Conservation (phyloP, 2,113 vertebrate genomes). For the Alligator mississippiensis region DNA sequence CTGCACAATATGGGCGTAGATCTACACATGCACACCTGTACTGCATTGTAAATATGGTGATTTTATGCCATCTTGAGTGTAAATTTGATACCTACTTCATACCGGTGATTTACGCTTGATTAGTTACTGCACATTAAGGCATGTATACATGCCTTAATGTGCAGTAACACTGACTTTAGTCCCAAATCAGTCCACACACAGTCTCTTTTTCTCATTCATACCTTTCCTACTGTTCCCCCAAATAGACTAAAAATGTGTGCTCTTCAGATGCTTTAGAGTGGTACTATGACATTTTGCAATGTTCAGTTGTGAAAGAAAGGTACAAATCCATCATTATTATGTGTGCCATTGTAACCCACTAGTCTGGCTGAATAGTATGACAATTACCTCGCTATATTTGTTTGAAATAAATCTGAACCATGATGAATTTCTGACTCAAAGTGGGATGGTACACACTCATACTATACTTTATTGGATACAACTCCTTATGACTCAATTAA, state of each 20-base stretch:
- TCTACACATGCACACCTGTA: no score
- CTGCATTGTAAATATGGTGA: no score
- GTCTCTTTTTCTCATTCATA: not conserved
- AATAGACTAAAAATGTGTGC: not conserved
- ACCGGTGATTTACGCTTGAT: no score
- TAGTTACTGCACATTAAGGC: no score
- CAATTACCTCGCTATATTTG: not conserved
- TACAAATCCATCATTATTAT: not conserved
- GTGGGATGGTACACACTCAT: not conserved
- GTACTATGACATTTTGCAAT: not conserved
- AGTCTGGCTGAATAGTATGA: no score
- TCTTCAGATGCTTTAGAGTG: not conserved
- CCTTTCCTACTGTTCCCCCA: not conserved
- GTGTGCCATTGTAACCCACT: not conserved
- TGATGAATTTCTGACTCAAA: not conserved
- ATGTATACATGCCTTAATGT: no score
- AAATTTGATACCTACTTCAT: no score
- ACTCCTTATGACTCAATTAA: no score
- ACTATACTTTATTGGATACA: not conserved
- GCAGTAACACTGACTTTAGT: no score
- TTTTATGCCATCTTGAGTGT: no score
- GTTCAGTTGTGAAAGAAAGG: not conserved
- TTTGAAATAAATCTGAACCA: not conserved
- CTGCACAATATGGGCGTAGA: no score
- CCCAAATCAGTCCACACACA: no score